Evolutionary conservation across 1,140 invertebrate genomes (phyloP), one percentile per base, ranked within the genome.

Genomic region (Formica exsecta): DNA sequence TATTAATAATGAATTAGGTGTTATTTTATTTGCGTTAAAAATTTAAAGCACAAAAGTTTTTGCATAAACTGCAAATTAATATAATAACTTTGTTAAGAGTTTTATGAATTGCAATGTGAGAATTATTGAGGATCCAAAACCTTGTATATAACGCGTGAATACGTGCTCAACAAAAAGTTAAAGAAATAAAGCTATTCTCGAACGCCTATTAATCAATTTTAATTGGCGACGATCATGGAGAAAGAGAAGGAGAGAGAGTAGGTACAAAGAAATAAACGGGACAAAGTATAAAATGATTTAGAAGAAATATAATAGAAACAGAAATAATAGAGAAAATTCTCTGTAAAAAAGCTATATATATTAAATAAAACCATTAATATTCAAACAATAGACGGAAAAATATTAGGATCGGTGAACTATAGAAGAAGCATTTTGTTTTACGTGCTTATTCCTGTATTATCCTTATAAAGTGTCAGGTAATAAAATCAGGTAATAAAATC

Each of bases 141-240:
- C 16, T 29, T 16, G 13, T 64, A 7, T 32, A 29, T 25, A 25
- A 62, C 22, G 13, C 25, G n/a, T 6, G n/a, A 62, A 29, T 29
- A 29, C 54, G 6, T 29, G 59, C 13, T 29, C 22, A 13, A 25
- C 25, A 62, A 62, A 51, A 48, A 41, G 41, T 41, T 41, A 48
- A 48, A 51, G n/a, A 22, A 64, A 29, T 29, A 16, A 64, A 62
- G 61, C 48, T 51, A 51, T 51, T 22, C n/a, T 59, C 4, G 61
- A 4, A 62, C 13, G 61, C 13, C 36, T 36, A 61, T 25, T 75
- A 75, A 41, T 75, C 22, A 75, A 59, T 62, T 75, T 75, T 13
- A 22, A 5, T 19, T 8, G 48, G 7, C 7, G 25, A 41, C 13
- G 9, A 16, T 51, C 4, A 19, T 5, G 16, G 3, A 38, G 11